phyloP scores from a whole-genome alignment of 2,113 vertebrate species.

The Protobothrops flavoviridis region DNA sequence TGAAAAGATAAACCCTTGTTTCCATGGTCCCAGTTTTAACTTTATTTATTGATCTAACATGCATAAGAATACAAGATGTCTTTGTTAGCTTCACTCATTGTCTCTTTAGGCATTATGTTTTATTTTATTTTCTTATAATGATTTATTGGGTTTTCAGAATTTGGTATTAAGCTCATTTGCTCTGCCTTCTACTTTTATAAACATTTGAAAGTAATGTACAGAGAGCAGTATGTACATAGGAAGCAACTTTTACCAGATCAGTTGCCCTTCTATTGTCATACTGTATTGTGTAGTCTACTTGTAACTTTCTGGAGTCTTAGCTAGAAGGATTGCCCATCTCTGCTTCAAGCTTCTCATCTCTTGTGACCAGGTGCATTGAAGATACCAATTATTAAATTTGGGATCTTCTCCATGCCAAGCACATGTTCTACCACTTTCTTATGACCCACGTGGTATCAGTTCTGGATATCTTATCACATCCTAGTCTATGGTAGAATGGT shows the following conservation, averaged over 20 bases:
- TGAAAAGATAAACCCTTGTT: conserved; percentile 3
- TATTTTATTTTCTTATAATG: not conserved
- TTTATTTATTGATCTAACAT: not conserved
- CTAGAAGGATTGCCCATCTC: not conserved
- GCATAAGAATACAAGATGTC: not conserved
- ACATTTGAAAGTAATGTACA: not conserved
- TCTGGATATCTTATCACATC: not conserved
- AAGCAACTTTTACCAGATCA: not conserved
- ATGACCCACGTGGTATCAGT: not conserved
- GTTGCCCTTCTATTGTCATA: not conserved
- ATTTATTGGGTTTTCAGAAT: not conserved
- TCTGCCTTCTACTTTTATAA: not conserved
- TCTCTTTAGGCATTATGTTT: not conserved
- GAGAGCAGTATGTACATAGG: not conserved
- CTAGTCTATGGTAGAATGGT: not conserved
- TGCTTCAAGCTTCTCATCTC: not conserved
- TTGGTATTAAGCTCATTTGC: not conserved
- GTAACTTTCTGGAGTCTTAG: not conserved
- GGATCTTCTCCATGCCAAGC: not conserved
- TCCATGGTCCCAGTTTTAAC: conserved; percentile 18
- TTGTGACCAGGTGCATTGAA: not conserved
- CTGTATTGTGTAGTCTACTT: not conserved
- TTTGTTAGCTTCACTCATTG: not conserved
- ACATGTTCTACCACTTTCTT: too few species aligned
- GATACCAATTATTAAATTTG: not conserved